Evolutionary conservation across 2,888 invertebrate genomes (phyloP), one percentile per base, ranked within the genome.

Genomic region (Blastobasis adustella): DNA sequence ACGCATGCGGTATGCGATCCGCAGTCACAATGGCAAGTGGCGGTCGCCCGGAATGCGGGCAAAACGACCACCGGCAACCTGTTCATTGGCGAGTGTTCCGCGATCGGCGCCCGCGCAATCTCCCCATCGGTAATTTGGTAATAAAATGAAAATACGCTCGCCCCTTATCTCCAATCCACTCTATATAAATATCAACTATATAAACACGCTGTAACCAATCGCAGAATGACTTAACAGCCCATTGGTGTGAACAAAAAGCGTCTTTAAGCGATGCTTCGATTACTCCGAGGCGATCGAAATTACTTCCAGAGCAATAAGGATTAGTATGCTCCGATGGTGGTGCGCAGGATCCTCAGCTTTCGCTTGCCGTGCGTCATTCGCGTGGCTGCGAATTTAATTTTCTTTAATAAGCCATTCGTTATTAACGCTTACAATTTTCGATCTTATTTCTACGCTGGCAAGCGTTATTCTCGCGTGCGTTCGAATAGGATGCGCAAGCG

Each of bases 71-170:
- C 45, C 23, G 23, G 23, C 23, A 23, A 23, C 23, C 23, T 23
- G 23, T 23, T 23, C 23, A 80, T 79, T 84, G 82, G 84, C 82
- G 79, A 82, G 82, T 80, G 79, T 77, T 75, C 62, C 66, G 76
- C 81, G 82, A 86, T 86, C 86, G 77, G 62, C 67, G 62, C 73
- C 61, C 66, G 61, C 67, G 60, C 74, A 73, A 88, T 88, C 88
- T 78, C 66, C 37, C 77, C 79, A 89, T 89, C 89, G 88, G 89
- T 86, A 89, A 89, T 89, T 89, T 87, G 85, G 88, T 87, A 89
- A 89, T 89, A 89, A 89, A 89, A 89, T 85, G 89, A 87, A 86
- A 89, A 89, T 87, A 85, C 83, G 76, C 73, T 82, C 80, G 68
- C 69, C 58, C 63, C 82, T 86, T 88, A 88, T 88, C 88, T 81